Percentiles rank a stretch among this genome's conserved stretches.
Evolutionary conservation across 2,113 vertebrate species (phyloP).

Genomic region (Craseonycteris thonglongyai): DNA sequence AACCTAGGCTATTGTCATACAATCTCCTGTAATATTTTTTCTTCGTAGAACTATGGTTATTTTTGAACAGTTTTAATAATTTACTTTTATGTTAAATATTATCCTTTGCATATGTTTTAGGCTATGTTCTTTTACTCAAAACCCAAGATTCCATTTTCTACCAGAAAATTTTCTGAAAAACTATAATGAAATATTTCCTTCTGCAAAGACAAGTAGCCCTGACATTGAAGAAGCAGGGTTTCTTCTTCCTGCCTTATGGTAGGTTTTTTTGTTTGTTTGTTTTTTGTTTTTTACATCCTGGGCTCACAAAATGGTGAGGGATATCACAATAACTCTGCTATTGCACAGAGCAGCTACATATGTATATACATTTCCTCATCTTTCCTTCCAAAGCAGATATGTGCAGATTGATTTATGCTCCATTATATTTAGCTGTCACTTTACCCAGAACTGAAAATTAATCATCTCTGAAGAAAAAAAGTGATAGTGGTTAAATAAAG

Average conservation of each 20-base stretch:
- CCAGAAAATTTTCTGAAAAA: background rate
- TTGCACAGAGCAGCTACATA: background rate
- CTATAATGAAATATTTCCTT: background rate
- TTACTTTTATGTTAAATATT: background rate
- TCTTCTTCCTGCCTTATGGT: too few species aligned
- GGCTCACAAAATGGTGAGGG: background rate
- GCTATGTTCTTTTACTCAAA: background rate
- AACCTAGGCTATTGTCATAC: background rate
- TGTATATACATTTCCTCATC: background rate
- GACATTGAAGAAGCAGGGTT: background rate
- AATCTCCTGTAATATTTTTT: background rate
- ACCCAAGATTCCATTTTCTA: background rate
- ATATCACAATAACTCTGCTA: background rate
- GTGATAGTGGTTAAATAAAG: background rate
- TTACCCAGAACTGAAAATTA: conserved; percentile 1
- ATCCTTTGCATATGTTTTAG: background rate
- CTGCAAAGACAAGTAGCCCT: background rate
- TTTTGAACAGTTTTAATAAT: background rate
- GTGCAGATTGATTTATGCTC: conserved; percentile 8
- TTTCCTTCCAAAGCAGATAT: conserved; percentile 4
- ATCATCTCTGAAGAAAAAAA: background rate
- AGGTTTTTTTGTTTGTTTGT: too few species aligned
- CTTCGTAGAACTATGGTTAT: background rate
- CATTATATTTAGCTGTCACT: conserved; percentile 40
- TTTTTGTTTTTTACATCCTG: background rate